These are phyloP conservation scores for Abrostola triplasia DNA, from an alignment of 2,888 invertebrate genomes.

Conservation along the genomic window DNA sequence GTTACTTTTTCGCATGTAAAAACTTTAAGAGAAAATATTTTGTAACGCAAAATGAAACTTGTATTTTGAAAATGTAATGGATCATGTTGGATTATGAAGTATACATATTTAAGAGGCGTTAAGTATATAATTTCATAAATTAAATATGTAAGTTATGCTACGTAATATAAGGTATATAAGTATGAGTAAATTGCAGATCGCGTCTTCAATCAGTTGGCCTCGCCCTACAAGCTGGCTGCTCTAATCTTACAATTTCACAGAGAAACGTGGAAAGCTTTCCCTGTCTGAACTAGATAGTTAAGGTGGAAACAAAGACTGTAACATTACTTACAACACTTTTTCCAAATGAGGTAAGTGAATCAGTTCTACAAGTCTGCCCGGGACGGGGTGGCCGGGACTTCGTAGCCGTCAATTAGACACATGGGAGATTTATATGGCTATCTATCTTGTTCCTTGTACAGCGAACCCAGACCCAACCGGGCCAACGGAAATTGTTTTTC, in stretches of 20 bases:
- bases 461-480: slow-evolving; percentile 60
- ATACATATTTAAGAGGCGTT: too few relatives aligned
- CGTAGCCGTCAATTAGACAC: slow-evolving; percentile 84
- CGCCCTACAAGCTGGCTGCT: slow-evolving; percentile 38
- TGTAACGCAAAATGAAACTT: not conserved
- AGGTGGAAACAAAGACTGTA: slow-evolving; percentile 55
- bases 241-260: slow-evolving; percentile 45
- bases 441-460: slow-evolving; percentile 78
- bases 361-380: slow-evolving; percentile 65
- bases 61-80: too few relatives aligned
- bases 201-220: slow-evolving; percentile 26
- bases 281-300: slow-evolving; percentile 41
- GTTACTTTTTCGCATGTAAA: slow-evolving; percentile 11
- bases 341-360: slow-evolving; percentile 73
- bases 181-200: slow-evolving; percentile 15
- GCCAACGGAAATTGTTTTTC: slow-evolving; percentile 78
- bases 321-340: slow-evolving; percentile 61
- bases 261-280: slow-evolving; percentile 37
- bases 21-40: not conserved
- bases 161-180: too few relatives aligned
- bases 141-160: too few relatives aligned
- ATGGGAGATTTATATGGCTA: slow-evolving; percentile 83
- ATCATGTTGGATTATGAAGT: too few relatives aligned
- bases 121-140: too few relatives aligned
- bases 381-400: slow-evolving; percentile 65